Evolutionary conservation across 2,113 vertebrate genomes (phyloP).

Genomic region (Nannobrachium achirus): DNA sequence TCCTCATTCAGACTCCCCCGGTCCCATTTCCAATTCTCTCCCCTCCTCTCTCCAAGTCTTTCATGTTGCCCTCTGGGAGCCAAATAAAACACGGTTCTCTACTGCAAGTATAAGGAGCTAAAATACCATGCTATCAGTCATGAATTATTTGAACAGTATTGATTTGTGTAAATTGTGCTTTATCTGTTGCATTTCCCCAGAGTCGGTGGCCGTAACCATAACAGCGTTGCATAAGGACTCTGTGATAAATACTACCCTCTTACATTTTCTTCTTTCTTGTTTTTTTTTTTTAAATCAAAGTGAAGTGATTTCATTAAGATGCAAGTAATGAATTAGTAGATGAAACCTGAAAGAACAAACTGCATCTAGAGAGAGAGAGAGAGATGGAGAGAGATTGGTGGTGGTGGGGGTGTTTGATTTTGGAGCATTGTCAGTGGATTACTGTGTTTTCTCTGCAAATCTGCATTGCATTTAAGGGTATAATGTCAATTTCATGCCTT

Average conservation of each 20-base stretch:
- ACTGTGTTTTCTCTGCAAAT: constrained; percentile 70
- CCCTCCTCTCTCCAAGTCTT: constrained; percentile 60
- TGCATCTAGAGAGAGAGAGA: neutral
- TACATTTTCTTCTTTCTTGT: constrained; percentile 25
- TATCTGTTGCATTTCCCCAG: constrained; percentile 71
- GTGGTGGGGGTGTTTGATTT: constrained; percentile 35
- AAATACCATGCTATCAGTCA: constrained; percentile 81
- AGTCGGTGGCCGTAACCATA: constrained; percentile 64
- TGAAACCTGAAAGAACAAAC: constrained; percentile 20
- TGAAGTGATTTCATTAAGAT: constrained; percentile 16
- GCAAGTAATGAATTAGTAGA: constrained; percentile 37
- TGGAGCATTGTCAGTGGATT: constrained; percentile 67
- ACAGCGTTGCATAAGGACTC: constrained; percentile 54
- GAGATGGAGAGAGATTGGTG: constrained; percentile 8
- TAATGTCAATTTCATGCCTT: constrained; percentile 78
- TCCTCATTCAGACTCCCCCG: constrained; percentile 61
- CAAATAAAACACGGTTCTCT: constrained; percentile 73
- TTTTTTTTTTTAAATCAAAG: constrained; percentile 6
- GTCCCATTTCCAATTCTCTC: constrained; percentile 54
- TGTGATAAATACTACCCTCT: constrained; percentile 47
- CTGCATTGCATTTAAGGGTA: constrained; percentile 62
- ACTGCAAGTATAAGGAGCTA: constrained; percentile 71
- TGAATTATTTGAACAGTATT: constrained; percentile 80
- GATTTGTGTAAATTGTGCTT: constrained; percentile 78
- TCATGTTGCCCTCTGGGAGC: constrained; percentile 73